Evolutionary conservation across 2,113 vertebrate species (phyloP).

Genomic region (Dicrurus megarhynchus): DNA sequence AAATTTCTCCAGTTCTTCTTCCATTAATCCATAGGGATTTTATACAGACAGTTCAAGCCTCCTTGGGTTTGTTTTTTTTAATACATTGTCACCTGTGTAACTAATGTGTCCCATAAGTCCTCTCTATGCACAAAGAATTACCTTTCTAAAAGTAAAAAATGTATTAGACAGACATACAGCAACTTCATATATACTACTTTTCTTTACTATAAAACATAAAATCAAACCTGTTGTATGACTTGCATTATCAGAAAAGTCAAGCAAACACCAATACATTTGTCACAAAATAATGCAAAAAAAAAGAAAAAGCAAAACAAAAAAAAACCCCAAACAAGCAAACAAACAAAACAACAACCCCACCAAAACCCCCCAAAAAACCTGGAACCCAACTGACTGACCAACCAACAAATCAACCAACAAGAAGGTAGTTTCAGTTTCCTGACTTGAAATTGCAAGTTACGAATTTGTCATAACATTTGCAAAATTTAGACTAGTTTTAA

Average conservation of each 20-base stretch:
- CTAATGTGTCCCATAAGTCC: background rate
- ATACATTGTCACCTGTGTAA: background rate
- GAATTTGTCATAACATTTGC: background rate
- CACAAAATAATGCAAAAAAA: too few relatives aligned
- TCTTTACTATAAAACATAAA: background rate
- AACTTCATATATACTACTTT: background rate
- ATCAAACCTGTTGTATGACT: background rate
- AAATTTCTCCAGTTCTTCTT: background rate
- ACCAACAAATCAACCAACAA: background rate
- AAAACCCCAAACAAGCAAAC: background rate
- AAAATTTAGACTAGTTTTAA: background rate
- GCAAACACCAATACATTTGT: background rate
- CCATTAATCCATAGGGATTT: background rate
- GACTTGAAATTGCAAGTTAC: background rate
- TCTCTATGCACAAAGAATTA: background rate
- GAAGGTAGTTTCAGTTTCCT: background rate
- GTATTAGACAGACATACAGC: background rate
- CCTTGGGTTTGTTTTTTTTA: background rate
- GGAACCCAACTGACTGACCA: fast-evolving
- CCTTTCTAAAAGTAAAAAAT: background rate
- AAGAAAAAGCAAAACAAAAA: background rate
- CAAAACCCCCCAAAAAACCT: background rate
- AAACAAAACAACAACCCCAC: background rate
- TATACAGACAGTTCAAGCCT: background rate
- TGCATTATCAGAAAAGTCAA: background rate